Evolutionary conservation across 2,113 vertebrate genomes (phyloP).

Genomic region (Pithys albifrons): DNA sequence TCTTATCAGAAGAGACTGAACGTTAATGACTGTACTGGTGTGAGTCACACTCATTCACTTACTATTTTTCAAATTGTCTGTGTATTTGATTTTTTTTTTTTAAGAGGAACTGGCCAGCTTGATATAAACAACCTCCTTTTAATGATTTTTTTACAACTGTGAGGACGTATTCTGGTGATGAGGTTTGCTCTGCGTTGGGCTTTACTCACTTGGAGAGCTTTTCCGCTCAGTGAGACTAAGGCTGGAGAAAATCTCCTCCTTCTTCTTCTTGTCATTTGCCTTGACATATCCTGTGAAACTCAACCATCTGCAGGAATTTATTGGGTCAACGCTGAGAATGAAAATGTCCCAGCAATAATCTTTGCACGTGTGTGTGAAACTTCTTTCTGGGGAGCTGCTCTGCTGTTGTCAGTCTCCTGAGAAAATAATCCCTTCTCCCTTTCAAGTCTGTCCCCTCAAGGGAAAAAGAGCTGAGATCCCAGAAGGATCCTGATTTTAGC

Average conservation of each 20-base stretch:
- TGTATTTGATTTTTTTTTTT: neutral
- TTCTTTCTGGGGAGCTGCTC: neutral
- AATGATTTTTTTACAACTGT: neutral
- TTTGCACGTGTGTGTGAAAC: neutral
- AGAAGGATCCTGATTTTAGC: neutral
- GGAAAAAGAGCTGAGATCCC: neutral
- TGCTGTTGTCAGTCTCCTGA: fast-evolving
- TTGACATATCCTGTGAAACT: neutral
- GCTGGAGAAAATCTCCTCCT: neutral
- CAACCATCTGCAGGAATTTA: neutral
- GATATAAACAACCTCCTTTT: neutral
- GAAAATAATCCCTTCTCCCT: neutral
- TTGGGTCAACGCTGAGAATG: neutral
- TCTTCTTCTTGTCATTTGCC: neutral
- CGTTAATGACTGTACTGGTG: neutral
- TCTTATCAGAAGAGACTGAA: neutral
- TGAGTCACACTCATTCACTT: neutral
- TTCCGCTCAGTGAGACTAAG: fast-evolving
- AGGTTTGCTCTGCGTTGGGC: neutral
- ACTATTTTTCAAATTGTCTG: neutral
- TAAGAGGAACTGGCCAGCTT: neutral
- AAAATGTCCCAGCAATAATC: neutral
- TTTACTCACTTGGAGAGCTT: neutral
- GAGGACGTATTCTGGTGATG: neutral
- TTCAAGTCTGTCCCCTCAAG: neutral